A percentile compares a stretch with the other conserved stretches of the same genome.
phyloP scores from a whole-genome alignment of 2,888 invertebrate species.

The Drosophila maculinotata region DNA sequence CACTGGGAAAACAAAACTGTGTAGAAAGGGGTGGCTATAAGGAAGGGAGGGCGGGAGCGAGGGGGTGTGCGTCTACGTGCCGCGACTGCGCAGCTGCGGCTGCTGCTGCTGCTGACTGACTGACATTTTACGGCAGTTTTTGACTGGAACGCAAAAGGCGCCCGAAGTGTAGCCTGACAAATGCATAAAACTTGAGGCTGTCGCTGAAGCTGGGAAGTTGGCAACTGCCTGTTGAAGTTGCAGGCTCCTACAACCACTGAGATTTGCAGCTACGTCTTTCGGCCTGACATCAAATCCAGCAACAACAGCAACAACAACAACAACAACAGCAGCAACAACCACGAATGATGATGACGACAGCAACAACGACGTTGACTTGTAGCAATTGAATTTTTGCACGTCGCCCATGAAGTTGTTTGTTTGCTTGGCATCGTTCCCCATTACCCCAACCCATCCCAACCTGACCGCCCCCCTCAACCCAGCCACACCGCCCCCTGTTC shows the following conservation, averaged over 20 bases:
- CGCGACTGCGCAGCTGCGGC: constrained; percentile 51
- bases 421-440: constrained; percentile 68
- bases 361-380: constrained; percentile 63
- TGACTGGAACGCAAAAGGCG: constrained; percentile 54
- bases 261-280: constrained; percentile 61
- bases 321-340: constrained; percentile 26
- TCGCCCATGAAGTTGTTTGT: constrained; percentile 82
- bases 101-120: constrained; percentile 60
- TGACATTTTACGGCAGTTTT: constrained; percentile 75
- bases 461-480: neutral
- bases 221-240: constrained; percentile 32
- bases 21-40: constrained; percentile 26
- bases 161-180: constrained; percentile 78
- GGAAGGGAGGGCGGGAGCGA: neutral
- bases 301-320: constrained; percentile 14
- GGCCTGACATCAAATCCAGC: constrained; percentile 23
- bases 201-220: constrained; percentile 36
- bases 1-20: constrained; percentile 42
- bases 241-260: constrained; percentile 19
- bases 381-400: constrained; percentile 81
- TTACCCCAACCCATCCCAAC: constrained; percentile 15
- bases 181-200: constrained; percentile 71
- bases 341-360: constrained; percentile 42
- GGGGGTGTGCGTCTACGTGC: constrained; percentile 3
- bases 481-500: constrained; percentile 3